Evolutionary conservation across 2,113 vertebrate species (phyloP).

Genomic region (Pomatorhinus ruficollis): DNA sequence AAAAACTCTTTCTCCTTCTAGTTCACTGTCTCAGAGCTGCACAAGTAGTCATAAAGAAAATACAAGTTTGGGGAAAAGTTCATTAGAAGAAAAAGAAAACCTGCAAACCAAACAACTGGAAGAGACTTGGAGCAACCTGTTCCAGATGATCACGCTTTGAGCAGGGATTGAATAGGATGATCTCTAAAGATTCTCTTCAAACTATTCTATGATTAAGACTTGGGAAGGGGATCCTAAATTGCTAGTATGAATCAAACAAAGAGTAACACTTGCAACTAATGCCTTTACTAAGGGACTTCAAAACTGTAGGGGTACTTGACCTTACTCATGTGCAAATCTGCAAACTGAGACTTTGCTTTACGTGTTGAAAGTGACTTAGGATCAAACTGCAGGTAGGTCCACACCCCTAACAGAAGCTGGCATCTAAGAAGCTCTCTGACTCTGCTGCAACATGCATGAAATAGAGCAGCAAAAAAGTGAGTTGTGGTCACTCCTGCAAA

Average conservation of each 20-base stretch:
- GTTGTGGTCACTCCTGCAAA: background rate
- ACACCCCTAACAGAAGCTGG: background rate
- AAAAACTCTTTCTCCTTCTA: background rate
- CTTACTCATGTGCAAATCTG: fast-evolving
- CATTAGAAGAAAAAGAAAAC: background rate
- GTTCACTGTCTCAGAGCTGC: background rate
- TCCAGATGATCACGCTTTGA: background rate
- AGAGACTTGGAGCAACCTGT: background rate
- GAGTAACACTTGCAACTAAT: background rate
- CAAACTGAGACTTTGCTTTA: background rate
- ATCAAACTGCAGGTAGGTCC: background rate
- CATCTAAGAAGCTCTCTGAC: background rate
- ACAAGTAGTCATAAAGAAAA: background rate
- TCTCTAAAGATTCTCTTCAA: background rate
- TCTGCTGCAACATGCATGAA: background rate
- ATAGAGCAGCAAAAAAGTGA: background rate
- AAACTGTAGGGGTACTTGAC: background rate
- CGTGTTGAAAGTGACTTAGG: fast-evolving
- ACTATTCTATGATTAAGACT: background rate
- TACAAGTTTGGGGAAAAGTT: background rate
- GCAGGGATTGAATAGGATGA: background rate
- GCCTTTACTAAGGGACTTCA: background rate
- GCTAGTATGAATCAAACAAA: background rate
- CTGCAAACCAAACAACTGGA: background rate
- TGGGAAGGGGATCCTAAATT: background rate